Base-by-base conservation (phyloP, 1,140 invertebrate species). In the Scaptomyza pallida region DNA sequence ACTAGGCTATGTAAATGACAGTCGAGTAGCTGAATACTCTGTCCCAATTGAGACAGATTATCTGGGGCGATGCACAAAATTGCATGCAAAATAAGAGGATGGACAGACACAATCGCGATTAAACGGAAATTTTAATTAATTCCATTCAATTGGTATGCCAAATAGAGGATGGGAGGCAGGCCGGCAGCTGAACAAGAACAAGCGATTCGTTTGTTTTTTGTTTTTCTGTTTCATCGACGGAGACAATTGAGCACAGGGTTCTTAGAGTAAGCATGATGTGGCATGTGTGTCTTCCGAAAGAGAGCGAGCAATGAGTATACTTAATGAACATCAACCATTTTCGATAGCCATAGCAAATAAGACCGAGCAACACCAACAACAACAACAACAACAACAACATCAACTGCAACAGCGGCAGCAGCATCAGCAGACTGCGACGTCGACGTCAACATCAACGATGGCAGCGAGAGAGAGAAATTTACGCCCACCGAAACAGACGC, bases 81-180 rank as follows among this genome's bases (percentile, higher is more conserved):
- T 37, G 33, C 33, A 37, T 62, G 57, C 48, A 65, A 37, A n/a
- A n/a, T n/a, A n/a, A 43, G 51, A 10, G 48, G 43, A 35, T 26
- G 37, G 60, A 16, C n/a, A 23, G 30, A 17, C 2, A 26, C 33
- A 37, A 33, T 75, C 56, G 78, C 68, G 82, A 88, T 88, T 88
- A 89, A 78, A 75, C 82, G 82, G 82, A 88, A 89, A 88, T 88
- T 88, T 88, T 88, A 89, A 88, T 88, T 88, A 89, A 88, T 88
- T 88, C 83, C 82, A 88, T 81, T 88, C 81, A 86, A 86, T 88
- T 86, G 78, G 78, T 73, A 78, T 81, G 78, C 65, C 59, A 73
- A 78, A 56, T 6, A 30, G 40, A n/a, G 54, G 40, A 4, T 16
- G 13, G 6, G 57, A 30, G 61, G 62, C 26, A 30, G 75, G 75